Conservation (phyloP, 2,113 vertebrate genomes). For the Penelope pileata region DNA sequence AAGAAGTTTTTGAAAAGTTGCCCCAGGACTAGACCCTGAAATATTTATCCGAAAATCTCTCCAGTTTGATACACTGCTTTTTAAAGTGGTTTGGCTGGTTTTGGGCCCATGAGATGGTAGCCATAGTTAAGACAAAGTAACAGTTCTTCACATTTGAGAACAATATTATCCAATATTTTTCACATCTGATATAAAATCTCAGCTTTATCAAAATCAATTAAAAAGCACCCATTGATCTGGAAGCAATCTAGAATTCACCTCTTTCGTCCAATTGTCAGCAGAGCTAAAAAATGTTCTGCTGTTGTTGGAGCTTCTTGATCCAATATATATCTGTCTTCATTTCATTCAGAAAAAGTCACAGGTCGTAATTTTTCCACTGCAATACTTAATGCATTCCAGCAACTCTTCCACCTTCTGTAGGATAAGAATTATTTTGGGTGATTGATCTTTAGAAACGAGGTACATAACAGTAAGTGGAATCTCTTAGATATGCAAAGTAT, state of each 20-base stretch:
- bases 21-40: background rate
- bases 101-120: background rate
- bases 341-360: background rate
- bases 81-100: background rate
- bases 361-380: background rate
- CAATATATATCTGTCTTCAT: background rate
- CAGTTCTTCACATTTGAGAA: background rate
- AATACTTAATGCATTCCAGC: background rate
- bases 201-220: background rate
- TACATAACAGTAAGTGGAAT: background rate
- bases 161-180: background rate
- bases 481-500: background rate
- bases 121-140: background rate
- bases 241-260: background rate
- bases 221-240: background rate
- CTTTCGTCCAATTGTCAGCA: background rate
- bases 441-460: background rate
- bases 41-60: background rate
- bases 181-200: background rate
- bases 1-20: background rate
- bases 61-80: background rate
- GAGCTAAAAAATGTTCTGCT: background rate
- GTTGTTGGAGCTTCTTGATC: background rate
- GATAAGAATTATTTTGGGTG: background rate
- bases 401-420: background rate